phyloP scores from a whole-genome alignment of 2,888 invertebrate genomes.

The Nomada ruficornis region DNA sequence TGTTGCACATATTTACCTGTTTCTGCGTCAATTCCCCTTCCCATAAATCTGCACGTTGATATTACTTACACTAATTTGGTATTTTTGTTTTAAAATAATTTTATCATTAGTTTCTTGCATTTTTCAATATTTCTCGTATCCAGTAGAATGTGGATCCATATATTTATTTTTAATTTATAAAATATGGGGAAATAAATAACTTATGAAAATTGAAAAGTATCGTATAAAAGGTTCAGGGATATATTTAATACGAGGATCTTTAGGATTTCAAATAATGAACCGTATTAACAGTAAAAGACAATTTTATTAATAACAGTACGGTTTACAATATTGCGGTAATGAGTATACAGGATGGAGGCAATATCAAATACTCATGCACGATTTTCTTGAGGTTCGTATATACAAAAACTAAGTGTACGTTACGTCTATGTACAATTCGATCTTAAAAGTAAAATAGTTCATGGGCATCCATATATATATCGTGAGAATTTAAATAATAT shows the following conservation, averaged over 20 bases:
- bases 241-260: background rate
- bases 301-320: slow-evolving; percentile 76
- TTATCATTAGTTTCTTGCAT: background rate
- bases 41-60: too few relatives aligned
- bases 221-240: background rate
- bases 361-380: slow-evolving; percentile 62
- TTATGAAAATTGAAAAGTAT: too few relatives aligned
- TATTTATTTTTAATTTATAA: too few relatives aligned
- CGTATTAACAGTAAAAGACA: slow-evolving; percentile 72
- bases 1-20: slow-evolving; percentile 62
- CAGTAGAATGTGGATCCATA: background rate
- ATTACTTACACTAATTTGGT: too few relatives aligned
- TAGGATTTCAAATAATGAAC: slow-evolving; percentile 10
- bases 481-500: slow-evolving; percentile 10
- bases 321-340: slow-evolving; percentile 69
- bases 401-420: slow-evolving; percentile 59
- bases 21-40: background rate
- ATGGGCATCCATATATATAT: background rate
- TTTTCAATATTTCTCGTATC: background rate
- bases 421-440: slow-evolving; percentile 50
- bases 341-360: slow-evolving; percentile 49
- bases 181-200: too few relatives aligned
- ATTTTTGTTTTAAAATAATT: too few relatives aligned
- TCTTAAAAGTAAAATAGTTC: slow-evolving; percentile 21
- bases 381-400: slow-evolving; percentile 49